Evolutionary conservation across 2,888 invertebrate genomes (phyloP), one percentile per base, ranked within the genome.

Genomic region (Pyrrhia umbra): DNA sequence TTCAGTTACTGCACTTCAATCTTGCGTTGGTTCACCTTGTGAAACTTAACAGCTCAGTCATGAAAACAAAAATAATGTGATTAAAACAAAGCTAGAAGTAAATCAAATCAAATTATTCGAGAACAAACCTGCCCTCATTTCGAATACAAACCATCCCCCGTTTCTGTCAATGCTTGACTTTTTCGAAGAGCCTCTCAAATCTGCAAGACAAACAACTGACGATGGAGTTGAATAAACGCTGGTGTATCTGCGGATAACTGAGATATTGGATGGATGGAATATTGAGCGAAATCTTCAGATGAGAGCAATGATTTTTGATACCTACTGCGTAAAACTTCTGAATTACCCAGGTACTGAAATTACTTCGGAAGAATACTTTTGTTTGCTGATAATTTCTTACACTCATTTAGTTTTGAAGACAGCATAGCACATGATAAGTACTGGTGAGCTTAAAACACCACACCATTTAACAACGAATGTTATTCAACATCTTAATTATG

Each of bases 201-300:
- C 67, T 67, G 66, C 67, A 79, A 79, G 60, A 77, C 75, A 81
- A 82, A 81, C 64, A 82, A 65, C 52, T 34, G 58, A 73, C 59
- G 52, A 61, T 70, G 43, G 56, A 73, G 45, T 71, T 63, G 69
- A 72, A 73, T 61, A 75, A 73, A 68, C 50, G 39, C 20, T 27
- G 9, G 23, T 39, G 34, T 34, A 46, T 42, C 27, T 9, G 18
- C 13, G 9, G 40, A 57, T 20, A 40, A 9, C 13, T 0, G 23
- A 42, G 39, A 13, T 60, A 61, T 46, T 54, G 20, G 16, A 52
- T 58, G 20, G n/a, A 59, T 51, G 21, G 1, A 45, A 42, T 30
- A 40, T 42, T 6, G 9, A 47, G 25, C 2, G 27, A 9, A 30
- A 27, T 59, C 8, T 55, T 25, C 20, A 27, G 18, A n/a, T 1